phyloP scores from a whole-genome alignment of 2,888 invertebrate genomes.

The Brenthis ino region DNA sequence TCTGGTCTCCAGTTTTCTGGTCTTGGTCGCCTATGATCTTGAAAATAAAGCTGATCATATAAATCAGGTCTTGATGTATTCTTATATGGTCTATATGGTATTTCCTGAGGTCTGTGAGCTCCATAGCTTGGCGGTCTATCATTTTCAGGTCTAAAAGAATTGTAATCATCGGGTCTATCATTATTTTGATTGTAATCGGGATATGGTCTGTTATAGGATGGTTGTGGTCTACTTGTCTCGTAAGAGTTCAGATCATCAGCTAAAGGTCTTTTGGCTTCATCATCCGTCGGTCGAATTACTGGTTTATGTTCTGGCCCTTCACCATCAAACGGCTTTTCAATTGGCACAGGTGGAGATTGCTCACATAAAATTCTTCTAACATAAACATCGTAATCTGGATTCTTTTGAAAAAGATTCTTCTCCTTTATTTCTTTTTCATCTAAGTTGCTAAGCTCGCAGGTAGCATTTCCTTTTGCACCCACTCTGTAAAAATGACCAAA shows the following conservation, averaged over 20 bases:
- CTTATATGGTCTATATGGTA: conserved; percentile 52
- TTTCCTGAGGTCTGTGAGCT: conserved; percentile 59
- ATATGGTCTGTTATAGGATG: conserved; percentile 39
- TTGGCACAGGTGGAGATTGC: conserved; percentile 67
- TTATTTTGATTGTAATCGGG: conserved; percentile 47
- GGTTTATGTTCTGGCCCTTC: conserved; percentile 60
- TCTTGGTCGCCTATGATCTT: conserved; percentile 51
- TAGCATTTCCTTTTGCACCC: conserved; percentile 76
- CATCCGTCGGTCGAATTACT: conserved; percentile 61
- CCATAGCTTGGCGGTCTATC: conserved; percentile 57
- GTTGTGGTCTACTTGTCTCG: conserved; percentile 46
- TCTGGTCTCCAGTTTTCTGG: conserved; percentile 53
- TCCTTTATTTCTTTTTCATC: conserved; percentile 66
- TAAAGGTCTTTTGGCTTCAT: conserved; percentile 60
- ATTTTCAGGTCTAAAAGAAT: conserved; percentile 58
- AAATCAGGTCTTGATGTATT: conserved; percentile 50
- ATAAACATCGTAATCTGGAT: conserved; percentile 74
- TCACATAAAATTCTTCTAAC: conserved; percentile 68
- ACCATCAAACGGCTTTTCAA: conserved; percentile 53
- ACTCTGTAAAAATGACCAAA: conserved; percentile 53
- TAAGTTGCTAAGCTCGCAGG: conserved; percentile 66
- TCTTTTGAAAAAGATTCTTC: conserved; percentile 54
- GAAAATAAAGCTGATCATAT: conserved; percentile 62
- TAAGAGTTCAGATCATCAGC: conserved; percentile 55
- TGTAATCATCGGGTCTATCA: conserved; percentile 65